These are phyloP conservation scores for Drosophila pallidifrons DNA, from an alignment of 1,140 invertebrate genomes.

Conservation along the genomic window DNA sequence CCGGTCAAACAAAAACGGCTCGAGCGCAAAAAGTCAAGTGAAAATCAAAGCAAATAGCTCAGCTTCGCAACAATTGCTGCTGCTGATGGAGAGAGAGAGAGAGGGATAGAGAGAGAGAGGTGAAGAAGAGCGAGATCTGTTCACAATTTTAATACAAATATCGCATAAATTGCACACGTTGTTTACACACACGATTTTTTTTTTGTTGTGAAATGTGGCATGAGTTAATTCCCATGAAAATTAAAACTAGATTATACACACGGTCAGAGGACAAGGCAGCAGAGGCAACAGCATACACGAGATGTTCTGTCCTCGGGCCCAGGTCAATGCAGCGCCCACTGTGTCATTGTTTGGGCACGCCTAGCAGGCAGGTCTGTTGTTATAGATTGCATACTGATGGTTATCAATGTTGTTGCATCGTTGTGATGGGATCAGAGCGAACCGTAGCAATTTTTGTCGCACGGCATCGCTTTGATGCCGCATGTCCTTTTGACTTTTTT, in stretches of 20 bases:
- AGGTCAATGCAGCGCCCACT: constrained; percentile 77
- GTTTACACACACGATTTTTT: constrained; percentile 30
- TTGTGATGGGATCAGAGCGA: constrained; percentile 54
- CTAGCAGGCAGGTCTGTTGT: constrained; percentile 57
- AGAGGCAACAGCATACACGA: neutral
- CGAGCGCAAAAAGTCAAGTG: constrained; percentile 69
- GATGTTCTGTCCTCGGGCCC: constrained; percentile 6
- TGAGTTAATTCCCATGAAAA: constrained; percentile 80
- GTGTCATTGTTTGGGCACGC: constrained; percentile 82
- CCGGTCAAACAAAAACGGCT: constrained; percentile 46
- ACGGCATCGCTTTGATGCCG: constrained; percentile 65
- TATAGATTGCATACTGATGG: constrained; percentile 72
- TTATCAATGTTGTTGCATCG: constrained; percentile 46
- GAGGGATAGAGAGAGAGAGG: no score
- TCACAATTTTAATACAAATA: constrained; percentile 70
- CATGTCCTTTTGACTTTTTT: constrained; percentile 19
- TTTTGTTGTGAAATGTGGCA: constrained; percentile 41
- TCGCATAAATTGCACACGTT: constrained; percentile 68
- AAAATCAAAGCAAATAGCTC: constrained; percentile 76
- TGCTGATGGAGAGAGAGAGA: neutral
- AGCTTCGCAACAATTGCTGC: constrained; percentile 1
- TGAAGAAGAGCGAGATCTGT: constrained; percentile 10
- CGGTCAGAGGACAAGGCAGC: constrained; percentile 23
- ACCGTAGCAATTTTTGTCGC: constrained; percentile 67
- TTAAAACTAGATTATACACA: constrained; percentile 81